Conservation (phyloP, 2,113 vertebrate species). For the Myrmophylax atrothorax region DNA sequence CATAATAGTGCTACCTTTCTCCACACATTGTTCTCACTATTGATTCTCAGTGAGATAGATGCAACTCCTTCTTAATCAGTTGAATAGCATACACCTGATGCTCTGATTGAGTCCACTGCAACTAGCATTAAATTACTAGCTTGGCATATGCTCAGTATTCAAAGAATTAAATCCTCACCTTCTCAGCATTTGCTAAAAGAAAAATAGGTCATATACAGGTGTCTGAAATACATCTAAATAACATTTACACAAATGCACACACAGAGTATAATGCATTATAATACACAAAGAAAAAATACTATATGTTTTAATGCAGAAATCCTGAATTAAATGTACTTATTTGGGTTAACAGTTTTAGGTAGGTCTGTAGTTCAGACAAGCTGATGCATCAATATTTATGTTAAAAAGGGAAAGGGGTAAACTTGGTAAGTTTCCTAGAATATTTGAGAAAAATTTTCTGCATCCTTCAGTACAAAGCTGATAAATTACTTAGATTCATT, state of each 20-base stretch:
- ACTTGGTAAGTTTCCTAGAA: slow-evolving; percentile 61
- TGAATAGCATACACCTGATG: neutral
- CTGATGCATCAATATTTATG: slow-evolving; percentile 57
- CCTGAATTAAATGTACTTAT: neutral
- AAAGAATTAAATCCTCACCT: neutral
- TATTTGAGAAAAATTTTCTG: slow-evolving; percentile 51
- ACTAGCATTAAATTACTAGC: neutral
- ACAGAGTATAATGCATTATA: neutral
- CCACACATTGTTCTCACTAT: neutral
- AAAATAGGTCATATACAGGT: neutral
- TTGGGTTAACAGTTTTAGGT: slow-evolving; percentile 13
- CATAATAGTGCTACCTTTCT: neutral
- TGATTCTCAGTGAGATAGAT: neutral
- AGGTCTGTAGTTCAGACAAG: slow-evolving; percentile 11
- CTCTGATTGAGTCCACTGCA: neutral
- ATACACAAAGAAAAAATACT: neutral
- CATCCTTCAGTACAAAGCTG: slow-evolving; percentile 31
- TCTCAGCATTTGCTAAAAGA: neutral
- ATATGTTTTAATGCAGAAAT: neutral
- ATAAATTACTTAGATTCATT: slow-evolving; percentile 27
- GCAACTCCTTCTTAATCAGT: neutral
- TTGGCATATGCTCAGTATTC: neutral
- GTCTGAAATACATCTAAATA: neutral
- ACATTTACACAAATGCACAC: neutral
- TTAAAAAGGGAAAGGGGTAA: slow-evolving; percentile 12